Evolutionary conservation across 1,140 invertebrate species (phyloP).

Genomic region (Drosophila paulistorum): DNA sequence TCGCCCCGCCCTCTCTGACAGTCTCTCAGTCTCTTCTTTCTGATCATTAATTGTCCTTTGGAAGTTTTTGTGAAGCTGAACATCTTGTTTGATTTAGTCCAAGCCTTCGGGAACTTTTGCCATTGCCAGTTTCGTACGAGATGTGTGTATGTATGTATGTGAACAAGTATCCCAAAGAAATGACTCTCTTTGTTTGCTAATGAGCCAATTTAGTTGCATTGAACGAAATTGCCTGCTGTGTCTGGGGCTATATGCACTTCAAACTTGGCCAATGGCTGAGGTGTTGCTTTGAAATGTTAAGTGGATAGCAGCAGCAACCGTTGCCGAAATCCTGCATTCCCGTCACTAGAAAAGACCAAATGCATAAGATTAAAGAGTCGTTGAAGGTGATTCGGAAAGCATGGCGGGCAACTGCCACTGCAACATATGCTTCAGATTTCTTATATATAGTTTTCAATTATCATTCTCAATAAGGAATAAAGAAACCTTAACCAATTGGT

Average conservation of each 20-base stretch:
- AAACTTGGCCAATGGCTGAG: conserved; percentile 55
- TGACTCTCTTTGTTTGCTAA: conserved; percentile 63
- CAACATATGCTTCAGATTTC: not conserved
- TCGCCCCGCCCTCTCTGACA: conserved; percentile 1
- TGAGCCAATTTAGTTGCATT: conserved; percentile 79
- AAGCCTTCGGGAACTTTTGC: conserved; percentile 47
- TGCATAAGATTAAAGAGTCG: not conserved
- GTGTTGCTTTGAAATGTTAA: conserved; percentile 57
- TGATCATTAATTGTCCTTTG: conserved; percentile 60
- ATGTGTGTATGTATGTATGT: too few species aligned
- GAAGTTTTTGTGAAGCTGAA: conserved; percentile 13
- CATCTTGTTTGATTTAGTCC: conserved; percentile 54
- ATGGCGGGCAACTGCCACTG: too few species aligned
- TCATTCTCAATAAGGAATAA: not conserved
- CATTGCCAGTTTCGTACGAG: conserved; percentile 25
- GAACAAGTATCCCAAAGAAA: conserved; percentile 30
- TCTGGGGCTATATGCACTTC: conserved; percentile 51
- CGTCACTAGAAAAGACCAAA: not conserved
- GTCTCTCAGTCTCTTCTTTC: conserved; percentile 3
- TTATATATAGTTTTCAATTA: not conserved
- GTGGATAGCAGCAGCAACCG: conserved; percentile 22
- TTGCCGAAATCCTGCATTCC: conserved; percentile 11
- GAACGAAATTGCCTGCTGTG: conserved; percentile 59
- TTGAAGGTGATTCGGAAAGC: too few species aligned
- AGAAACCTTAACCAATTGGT: too few species aligned